A percentile compares a stretch with the other conserved stretches of the same genome.
Conservation (phyloP, 2,113 vertebrate genomes). For the Semnornis frantzii region DNA sequence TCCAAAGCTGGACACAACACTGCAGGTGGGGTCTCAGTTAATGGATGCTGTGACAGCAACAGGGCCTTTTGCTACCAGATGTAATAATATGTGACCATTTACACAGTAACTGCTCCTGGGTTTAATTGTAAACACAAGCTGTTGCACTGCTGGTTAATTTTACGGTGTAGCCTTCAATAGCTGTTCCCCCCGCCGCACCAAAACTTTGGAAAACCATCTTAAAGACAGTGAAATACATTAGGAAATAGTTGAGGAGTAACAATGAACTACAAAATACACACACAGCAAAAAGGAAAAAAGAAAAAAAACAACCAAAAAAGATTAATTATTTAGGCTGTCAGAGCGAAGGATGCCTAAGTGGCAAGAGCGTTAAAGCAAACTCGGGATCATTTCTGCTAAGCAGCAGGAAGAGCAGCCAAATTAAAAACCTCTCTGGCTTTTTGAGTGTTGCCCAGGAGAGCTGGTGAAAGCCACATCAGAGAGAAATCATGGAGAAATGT, state of each 20-base stretch:
- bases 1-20: not conserved
- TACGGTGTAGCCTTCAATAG: not conserved
- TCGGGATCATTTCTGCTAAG: not conserved
- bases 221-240: not conserved
- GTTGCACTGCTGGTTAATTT: not conserved
- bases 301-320: not conserved
- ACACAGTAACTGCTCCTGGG: not conserved
- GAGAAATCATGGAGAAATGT: not conserved
- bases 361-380: conserved; percentile 21
- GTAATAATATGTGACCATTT: not conserved
- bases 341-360: not conserved
- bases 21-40: not conserved
- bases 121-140: not conserved
- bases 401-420: not conserved
- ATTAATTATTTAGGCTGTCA: conserved; percentile 50
- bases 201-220: not conserved
- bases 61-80: not conserved
- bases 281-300: not conserved
- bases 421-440: conserved; percentile 39
- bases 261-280: not conserved
- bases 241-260: not conserved
- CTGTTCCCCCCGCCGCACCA: not conserved
- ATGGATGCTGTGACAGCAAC: not conserved
- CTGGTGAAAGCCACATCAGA: not conserved
- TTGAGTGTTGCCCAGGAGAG: conserved; percentile 15